phyloP scores from a whole-genome alignment of 2,797 vertebrate species.

The Micromesistius poutassou region DNA sequence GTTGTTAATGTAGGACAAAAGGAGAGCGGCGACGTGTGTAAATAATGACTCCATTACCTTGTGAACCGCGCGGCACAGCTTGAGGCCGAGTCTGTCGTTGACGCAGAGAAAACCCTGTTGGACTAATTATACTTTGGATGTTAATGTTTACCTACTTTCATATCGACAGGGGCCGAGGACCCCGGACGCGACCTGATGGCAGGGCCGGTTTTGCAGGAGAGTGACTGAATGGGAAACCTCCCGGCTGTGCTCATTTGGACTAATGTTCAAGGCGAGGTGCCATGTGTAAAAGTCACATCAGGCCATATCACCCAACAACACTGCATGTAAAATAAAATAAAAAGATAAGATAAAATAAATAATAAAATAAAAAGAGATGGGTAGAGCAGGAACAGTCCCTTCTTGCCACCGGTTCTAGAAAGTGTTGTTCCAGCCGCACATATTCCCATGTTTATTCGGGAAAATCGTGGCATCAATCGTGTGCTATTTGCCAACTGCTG shows the following conservation, averaged over 20 bases:
- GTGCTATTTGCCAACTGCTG: slow-evolving; percentile 38
- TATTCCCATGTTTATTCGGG: slow-evolving; percentile 24
- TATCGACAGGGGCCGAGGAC: background rate
- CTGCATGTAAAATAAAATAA: no score
- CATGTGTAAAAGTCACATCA: slow-evolving; percentile 5
- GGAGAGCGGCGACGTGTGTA: slow-evolving; percentile 37
- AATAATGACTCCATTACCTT: slow-evolving; percentile 35
- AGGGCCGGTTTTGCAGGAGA: slow-evolving; percentile 2
- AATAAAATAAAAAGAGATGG: no score
- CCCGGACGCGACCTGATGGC: background rate
- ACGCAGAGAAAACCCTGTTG: background rate
- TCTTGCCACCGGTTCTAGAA: background rate
- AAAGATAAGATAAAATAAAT: no score
- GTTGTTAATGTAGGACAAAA: background rate
- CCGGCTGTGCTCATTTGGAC: background rate
- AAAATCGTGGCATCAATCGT: slow-evolving; percentile 28
- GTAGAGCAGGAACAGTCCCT: no score
- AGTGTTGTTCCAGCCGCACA: background rate
- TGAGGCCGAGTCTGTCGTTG: background rate
- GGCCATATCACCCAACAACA: background rate
- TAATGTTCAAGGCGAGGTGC: slow-evolving; percentile 4
- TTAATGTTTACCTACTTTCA: slow-evolving; percentile 33
- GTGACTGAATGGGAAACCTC: slow-evolving; percentile 4
- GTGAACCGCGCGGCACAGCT: slow-evolving; percentile 1
- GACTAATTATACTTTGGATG: slow-evolving; percentile 8